Base-by-base conservation (phyloP, 1,140 invertebrate genomes). In the Ips nitidus region DNA sequence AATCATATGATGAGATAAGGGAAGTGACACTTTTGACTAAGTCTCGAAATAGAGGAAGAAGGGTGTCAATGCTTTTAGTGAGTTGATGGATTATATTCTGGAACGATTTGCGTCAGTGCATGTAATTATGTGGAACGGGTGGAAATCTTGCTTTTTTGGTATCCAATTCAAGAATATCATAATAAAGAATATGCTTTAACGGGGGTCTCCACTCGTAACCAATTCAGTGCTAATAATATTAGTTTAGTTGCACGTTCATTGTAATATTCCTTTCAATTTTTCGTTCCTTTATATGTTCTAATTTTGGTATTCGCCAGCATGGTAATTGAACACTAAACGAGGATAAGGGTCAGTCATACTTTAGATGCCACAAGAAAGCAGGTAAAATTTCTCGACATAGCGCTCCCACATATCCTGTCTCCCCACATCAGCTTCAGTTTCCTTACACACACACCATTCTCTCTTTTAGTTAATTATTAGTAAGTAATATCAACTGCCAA, bases 331-430 rank as follows among this genome's bases (percentile, higher is more conserved):
- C 50, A 70, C 60, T 64, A 64, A 70, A 41, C 60, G 40, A 70
- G 68, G 68, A 64, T 53, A 64, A 58, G 68, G 68, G 68, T 70
- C 68, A 62, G 68, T 70, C 68, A 63, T 70, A 52, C 52, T 68
- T 58, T 66, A 66, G 64, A 59, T 60, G 56, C 68, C 68, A 64
- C 60, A 70, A 56, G 41, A 57, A n/a, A 70, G 50, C 60, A 70
- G 68, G 68, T 70, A 70, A 70, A 42, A 47, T 57, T 70, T n/a
- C 39, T 45, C 39, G 40, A 58, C 60, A 62, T 69, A 70, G 60
- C 57, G 37, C 58, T 47, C 56, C 67, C 58, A 60, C 55, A 52
- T 47, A 59, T 58, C 68, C 68, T 47, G 37, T 52, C 40, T 53
- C 47, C 61, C 68, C 40, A 56, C 53, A 56, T 70, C 60, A 45